Conservation (phyloP, 2,113 vertebrate species). For the Eulemur rufifrons region DNA sequence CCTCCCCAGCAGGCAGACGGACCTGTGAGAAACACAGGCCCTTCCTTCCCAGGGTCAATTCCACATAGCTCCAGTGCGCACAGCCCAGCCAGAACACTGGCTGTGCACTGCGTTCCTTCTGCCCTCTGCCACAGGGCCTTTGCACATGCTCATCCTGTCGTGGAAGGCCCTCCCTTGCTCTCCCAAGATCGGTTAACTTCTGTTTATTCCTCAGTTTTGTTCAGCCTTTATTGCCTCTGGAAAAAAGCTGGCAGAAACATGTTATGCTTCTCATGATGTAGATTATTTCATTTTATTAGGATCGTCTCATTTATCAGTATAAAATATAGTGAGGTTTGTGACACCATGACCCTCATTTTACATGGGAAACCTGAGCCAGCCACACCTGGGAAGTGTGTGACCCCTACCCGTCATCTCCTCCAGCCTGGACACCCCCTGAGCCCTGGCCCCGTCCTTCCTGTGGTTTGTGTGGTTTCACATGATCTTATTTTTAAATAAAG, state of each 20-base stretch:
- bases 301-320: background rate
- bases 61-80: background rate
- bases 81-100: background rate
- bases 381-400: background rate
- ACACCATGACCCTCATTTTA: background rate
- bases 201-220: background rate
- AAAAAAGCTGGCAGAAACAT: background rate
- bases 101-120: background rate
- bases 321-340: accelerated
- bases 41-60: too few species aligned
- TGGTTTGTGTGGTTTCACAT: background rate
- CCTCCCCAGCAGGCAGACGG: background rate
- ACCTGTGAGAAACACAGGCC: background rate
- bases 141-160: accelerated
- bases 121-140: background rate
- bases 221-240: background rate
- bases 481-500: background rate
- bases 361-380: background rate
- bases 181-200: background rate
- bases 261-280: accelerated
- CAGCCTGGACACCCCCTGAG: background rate
- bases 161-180: background rate
- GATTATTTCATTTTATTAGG: background rate
- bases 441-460: background rate
- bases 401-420: too few species aligned